These are phyloP conservation scores for Spinus olivaceus DNA, from an alignment of 2,797 vertebrate genomes.

Conservation along the genomic window DNA sequence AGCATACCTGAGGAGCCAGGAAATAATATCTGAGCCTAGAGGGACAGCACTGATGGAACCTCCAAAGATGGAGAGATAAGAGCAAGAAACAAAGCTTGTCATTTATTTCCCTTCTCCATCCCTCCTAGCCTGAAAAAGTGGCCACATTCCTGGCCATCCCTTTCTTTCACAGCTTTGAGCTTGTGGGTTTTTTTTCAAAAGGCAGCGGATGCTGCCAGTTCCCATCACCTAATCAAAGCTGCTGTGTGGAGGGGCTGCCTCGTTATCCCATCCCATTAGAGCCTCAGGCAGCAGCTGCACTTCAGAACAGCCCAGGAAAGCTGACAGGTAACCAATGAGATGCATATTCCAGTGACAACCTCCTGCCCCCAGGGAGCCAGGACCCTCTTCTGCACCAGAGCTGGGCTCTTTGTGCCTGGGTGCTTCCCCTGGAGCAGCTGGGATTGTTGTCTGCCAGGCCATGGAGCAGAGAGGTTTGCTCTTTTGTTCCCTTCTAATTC, in stretches of 20 bases:
- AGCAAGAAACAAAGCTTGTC: neutral
- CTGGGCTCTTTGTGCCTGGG: conserved; percentile 2
- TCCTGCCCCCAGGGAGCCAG: neutral
- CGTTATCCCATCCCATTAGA: conserved; percentile 37
- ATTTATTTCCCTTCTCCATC: neutral
- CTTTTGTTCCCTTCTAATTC: conserved; percentile 37
- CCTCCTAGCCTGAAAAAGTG: neutral
- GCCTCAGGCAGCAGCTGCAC: conserved; percentile 15
- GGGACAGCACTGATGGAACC: neutral
- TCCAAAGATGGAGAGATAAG: neutral
- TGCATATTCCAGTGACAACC: conserved; percentile 32
- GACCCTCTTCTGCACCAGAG: neutral
- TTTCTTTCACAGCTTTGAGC: neutral
- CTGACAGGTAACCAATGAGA: conserved; percentile 68
- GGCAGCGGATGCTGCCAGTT: neutral
- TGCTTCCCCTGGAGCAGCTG: conserved; percentile 10
- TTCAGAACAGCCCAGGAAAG: conserved; percentile 16
- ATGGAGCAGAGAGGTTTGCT: conserved; percentile 44
- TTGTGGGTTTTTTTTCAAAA: neutral
- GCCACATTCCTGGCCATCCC: neutral
- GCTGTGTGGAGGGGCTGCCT: neutral
- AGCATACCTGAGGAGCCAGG: neutral
- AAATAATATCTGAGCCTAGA: neutral
- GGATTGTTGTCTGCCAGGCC: conserved; percentile 14
- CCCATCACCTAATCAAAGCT: conserved; percentile 46